These are phyloP conservation scores for Sphecodes monilicornis DNA, from an alignment of 2,888 invertebrate genomes.

Conservation along the genomic window DNA sequence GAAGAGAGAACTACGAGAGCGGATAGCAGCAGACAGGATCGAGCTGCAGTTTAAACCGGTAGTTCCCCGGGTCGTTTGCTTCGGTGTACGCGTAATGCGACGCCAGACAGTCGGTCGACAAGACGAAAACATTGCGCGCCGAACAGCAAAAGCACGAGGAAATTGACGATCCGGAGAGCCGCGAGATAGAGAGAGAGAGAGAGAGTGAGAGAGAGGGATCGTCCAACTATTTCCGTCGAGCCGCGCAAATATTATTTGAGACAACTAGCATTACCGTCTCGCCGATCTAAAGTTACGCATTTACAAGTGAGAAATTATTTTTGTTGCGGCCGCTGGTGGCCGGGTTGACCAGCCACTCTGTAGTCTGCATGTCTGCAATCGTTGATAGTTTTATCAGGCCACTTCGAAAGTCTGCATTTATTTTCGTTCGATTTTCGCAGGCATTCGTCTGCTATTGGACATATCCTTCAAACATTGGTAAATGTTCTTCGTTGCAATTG, in stretches of 20 bases:
- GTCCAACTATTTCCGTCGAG: conserved; percentile 22
- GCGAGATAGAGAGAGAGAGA: not conserved
- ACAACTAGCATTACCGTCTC: not conserved
- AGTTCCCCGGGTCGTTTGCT: conserved; percentile 60
- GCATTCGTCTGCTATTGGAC: not conserved
- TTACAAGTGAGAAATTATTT: not conserved
- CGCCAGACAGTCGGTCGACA: conserved; percentile 60
- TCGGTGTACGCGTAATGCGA: conserved; percentile 55
- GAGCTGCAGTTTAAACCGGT: conserved; percentile 66
- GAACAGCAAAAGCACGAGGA: not conserved
- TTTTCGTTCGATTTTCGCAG: not conserved
- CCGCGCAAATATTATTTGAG: conserved; percentile 2
- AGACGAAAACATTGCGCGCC: conserved; percentile 47
- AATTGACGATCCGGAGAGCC: conserved; percentile 13
- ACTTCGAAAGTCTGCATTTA: not conserved
- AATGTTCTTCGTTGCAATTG: not conserved
- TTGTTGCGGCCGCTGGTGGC: not conserved
- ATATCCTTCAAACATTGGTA: not conserved
- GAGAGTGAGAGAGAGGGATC: no score
- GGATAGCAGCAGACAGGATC: conserved; percentile 40
- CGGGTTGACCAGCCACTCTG: not conserved
- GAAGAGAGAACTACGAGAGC: conserved; percentile 20
- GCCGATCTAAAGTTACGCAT: not conserved
- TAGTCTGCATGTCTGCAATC: not conserved
- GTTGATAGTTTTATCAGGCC: not conserved